Evolutionary conservation across 2,113 vertebrate genomes (phyloP).

Genomic region (Psittacula cyanocephala): DNA sequence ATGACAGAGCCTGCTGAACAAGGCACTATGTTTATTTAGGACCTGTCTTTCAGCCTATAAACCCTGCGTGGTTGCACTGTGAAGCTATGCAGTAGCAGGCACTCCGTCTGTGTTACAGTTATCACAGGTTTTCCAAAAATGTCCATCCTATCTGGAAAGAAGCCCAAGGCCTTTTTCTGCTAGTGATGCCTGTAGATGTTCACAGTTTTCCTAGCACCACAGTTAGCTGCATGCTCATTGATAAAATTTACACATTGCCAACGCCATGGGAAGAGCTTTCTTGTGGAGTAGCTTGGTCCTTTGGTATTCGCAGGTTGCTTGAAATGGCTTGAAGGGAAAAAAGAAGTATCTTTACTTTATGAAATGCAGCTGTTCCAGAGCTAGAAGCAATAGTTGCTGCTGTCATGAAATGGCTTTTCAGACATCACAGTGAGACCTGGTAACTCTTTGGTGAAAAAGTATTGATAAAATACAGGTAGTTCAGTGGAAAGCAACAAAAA

Average conservation of each 20-base stretch:
- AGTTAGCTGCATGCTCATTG: not conserved
- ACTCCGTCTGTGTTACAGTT: rapidly evolving
- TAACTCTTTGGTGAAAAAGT: not conserved
- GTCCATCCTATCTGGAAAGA: not conserved
- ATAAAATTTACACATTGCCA: rapidly evolving
- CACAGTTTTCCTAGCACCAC: not conserved
- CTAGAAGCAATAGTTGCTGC: not conserved
- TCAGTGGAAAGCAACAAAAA: not conserved
- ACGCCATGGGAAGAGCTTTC: not conserved
- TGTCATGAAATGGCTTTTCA: not conserved
- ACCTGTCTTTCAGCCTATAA: not conserved
- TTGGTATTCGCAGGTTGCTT: not conserved
- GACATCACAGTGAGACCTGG: not conserved
- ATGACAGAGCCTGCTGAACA: not conserved
- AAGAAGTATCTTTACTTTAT: not conserved
- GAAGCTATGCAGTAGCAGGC: not conserved
- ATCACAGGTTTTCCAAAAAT: not conserved
- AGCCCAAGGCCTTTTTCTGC: rapidly evolving
- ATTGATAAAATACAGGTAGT: not conserved
- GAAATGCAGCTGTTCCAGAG: not conserved
- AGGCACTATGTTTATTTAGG: not conserved
- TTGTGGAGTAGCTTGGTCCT: not conserved
- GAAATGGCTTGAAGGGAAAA: not conserved
- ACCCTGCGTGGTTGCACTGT: not conserved
- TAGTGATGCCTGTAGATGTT: not conserved